Evolutionary conservation across 92 coral and sea anemone genomes (phyloP).

Genomic region (Metridium senile): DNA sequence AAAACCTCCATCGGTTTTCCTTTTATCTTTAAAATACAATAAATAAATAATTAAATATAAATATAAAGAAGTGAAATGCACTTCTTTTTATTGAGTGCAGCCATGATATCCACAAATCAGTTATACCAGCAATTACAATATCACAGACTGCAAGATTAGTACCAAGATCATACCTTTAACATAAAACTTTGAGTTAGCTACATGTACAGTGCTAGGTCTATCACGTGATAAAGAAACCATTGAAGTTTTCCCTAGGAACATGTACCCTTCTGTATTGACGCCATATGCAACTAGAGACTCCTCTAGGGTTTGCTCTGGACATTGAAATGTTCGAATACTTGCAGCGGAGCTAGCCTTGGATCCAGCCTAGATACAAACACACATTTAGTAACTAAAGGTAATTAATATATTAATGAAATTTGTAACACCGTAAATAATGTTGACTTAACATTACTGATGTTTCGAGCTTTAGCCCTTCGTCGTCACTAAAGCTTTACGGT

Average conservation of each 20-base stretch:
- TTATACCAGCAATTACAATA: too few species aligned
- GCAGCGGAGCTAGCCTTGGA: conserved; percentile 59
- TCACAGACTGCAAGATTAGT: not conserved
- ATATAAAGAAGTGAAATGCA: too few species aligned
- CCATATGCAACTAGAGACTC: conserved; percentile 91
- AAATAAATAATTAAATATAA: too few species aligned
- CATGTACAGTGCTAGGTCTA: conserved; percentile 76
- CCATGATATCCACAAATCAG: too few species aligned
- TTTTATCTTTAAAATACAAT: conserved; percentile 18
- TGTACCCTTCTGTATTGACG: conserved; percentile 89
- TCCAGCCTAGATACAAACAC: conserved; percentile 51
- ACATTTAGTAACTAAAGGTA: too few species aligned
- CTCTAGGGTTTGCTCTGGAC: conserved; percentile 90
- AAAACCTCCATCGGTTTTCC: conserved; percentile 34
- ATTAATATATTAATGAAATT: too few species aligned
- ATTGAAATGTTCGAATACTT: conserved; percentile 78
- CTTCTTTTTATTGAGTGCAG: too few species aligned
- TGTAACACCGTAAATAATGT: too few species aligned
- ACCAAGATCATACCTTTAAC: conserved; percentile 65
- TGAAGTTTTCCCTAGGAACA: conserved; percentile 81
- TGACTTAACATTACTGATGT: too few species aligned
- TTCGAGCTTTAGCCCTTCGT: too few species aligned
- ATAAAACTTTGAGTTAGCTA: conserved; percentile 98
- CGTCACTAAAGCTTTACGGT: too few species aligned
- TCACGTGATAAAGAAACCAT: conserved; percentile 74